These are phyloP conservation scores for Brachionichthys hirsutus DNA, from an alignment of 2,113 vertebrate genomes.

Conservation along the genomic window DNA sequence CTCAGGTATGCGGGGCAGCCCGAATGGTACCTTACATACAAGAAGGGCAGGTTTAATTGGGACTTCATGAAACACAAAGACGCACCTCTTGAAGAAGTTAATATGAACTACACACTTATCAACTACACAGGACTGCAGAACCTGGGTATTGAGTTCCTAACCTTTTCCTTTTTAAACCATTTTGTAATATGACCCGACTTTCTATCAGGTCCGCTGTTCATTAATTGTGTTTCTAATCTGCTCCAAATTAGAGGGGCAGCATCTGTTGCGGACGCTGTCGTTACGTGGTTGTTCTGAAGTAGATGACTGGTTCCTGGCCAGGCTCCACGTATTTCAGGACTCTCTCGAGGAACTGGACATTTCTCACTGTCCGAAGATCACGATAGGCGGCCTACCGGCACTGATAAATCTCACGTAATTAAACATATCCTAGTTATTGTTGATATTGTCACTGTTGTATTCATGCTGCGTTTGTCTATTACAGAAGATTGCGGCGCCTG, in stretches of 20 bases:
- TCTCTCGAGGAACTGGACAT: conserved; percentile 82
- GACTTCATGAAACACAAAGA: conserved; percentile 63
- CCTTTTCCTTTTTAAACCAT: not conserved
- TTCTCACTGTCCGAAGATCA: conserved; percentile 80
- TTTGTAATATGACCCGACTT: too few relatives aligned
- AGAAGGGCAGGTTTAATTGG: conserved; percentile 49
- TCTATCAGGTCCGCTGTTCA: too few relatives aligned
- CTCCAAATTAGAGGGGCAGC: conserved; percentile 56
- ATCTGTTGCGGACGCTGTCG: conserved; percentile 71
- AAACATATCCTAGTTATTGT: not conserved
- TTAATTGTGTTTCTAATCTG: conserved; percentile 9
- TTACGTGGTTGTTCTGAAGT: conserved; percentile 80
- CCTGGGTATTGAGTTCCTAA: conserved; percentile 71
- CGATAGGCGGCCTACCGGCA: conserved; percentile 80
- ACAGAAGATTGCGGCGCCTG: conserved; percentile 78
- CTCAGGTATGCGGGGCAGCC: conserved; percentile 79
- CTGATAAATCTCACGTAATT: conserved; percentile 84
- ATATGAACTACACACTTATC: conserved; percentile 77
- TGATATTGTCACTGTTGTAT: not conserved
- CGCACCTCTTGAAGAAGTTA: conserved; percentile 75
- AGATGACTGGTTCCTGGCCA: conserved; percentile 85
- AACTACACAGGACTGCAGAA: conserved; percentile 80
- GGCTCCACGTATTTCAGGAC: conserved; percentile 74
- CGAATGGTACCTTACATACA: conserved; percentile 71
- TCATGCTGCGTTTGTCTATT: conserved; percentile 1